These are phyloP conservation scores for Calameuta pallipes DNA, from an alignment of 2,888 invertebrate species.

Conservation along the genomic window DNA sequence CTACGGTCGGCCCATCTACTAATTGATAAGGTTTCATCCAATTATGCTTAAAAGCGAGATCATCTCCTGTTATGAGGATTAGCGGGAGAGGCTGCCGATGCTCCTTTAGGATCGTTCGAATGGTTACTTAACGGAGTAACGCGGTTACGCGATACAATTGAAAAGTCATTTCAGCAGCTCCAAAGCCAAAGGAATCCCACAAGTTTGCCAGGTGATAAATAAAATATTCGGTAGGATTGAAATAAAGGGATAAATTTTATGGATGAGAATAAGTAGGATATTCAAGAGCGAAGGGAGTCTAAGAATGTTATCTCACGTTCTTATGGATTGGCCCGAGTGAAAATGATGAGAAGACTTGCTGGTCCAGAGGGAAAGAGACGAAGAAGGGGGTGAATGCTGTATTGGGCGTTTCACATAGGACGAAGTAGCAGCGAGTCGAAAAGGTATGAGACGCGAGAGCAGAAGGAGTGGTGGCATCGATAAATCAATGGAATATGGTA, in stretches of 20 bases:
- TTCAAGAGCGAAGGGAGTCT: background rate
- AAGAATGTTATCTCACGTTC: background rate
- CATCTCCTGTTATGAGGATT: background rate
- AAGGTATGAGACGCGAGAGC: slow-evolving; percentile 27
- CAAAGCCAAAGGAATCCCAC: background rate
- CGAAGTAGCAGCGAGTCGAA: slow-evolving; percentile 12
- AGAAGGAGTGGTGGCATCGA: slow-evolving; percentile 51
- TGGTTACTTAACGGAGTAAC: background rate
- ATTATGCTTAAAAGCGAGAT: background rate
- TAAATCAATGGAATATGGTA: slow-evolving; percentile 65
- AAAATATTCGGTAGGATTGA: background rate
- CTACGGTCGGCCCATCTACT: background rate
- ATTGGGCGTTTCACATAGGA: slow-evolving; percentile 24
- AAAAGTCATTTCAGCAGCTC: background rate
- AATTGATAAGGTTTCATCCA: background rate
- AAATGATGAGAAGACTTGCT: background rate
- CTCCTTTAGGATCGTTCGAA: background rate
- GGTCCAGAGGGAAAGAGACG: slow-evolving; percentile 18
- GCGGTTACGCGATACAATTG: background rate
- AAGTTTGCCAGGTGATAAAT: background rate
- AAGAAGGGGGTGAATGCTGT: slow-evolving; percentile 18
- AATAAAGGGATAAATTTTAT: background rate
- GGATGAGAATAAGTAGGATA: background rate
- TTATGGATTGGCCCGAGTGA: background rate
- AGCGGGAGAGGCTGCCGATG: background rate